phyloP scores from a whole-genome alignment of 2,797 vertebrate species.

The Salmo trutta region DNA sequence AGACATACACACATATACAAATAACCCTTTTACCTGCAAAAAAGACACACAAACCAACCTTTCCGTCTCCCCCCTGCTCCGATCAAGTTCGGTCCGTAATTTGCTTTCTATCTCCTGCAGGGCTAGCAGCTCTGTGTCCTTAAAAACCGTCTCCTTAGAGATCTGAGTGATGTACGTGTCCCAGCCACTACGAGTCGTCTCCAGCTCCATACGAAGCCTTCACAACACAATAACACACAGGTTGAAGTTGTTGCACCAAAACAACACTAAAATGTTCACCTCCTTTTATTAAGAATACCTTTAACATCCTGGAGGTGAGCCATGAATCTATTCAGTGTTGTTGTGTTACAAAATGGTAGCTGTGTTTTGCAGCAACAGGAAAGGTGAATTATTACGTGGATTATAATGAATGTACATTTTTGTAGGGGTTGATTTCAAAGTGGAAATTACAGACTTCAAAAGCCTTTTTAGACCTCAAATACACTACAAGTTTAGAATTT shows the following conservation, averaged over 20 bases:
- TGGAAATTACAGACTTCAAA: too few relatives aligned
- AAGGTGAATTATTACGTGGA: background rate
- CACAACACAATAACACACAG: slow-evolving; percentile 16
- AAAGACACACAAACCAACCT: slow-evolving; percentile 64
- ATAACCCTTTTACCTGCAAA: too few relatives aligned
- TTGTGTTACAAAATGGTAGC: background rate
- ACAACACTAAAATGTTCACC: background rate
- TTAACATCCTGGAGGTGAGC: background rate
- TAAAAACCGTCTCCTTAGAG: slow-evolving; percentile 72
- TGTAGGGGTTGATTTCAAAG: too few relatives aligned
- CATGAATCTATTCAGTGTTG: too few relatives aligned
- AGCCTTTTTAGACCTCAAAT: too few relatives aligned
- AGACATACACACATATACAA: background rate
- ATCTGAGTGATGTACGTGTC: slow-evolving; percentile 72
- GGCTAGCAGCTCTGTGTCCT: slow-evolving; percentile 73
- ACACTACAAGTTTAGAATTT: too few relatives aligned
- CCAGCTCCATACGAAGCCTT: slow-evolving; percentile 72
- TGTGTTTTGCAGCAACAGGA: background rate
- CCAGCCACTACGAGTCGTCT: slow-evolving; percentile 64
- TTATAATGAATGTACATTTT: background rate
- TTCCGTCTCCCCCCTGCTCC: slow-evolving; percentile 71
- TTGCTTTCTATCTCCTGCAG: slow-evolving; percentile 64
- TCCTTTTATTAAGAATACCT: background rate
- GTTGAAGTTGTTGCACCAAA: background rate
- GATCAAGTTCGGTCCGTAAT: slow-evolving; percentile 66